Evolutionary conservation across 2,888 invertebrate genomes (phyloP).

Genomic region (Amphiduros pacificus): DNA sequence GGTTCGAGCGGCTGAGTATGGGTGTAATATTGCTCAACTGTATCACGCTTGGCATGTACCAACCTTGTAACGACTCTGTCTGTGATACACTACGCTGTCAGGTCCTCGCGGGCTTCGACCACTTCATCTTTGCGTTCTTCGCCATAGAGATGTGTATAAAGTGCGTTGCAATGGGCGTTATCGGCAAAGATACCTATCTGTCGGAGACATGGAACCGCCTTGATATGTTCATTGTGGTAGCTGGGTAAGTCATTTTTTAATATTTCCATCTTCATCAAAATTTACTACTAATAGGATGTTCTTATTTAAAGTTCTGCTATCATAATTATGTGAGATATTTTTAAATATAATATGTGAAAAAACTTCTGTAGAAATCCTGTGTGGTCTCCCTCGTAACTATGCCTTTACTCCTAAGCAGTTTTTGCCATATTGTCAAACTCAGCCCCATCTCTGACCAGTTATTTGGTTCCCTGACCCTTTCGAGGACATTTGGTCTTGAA

Average conservation of each 20-base stretch:
- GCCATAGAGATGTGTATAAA: constrained; percentile 97
- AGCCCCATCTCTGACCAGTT: too few relatives aligned
- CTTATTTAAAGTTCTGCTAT: background rate
- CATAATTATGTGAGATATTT: background rate
- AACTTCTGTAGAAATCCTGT: background rate
- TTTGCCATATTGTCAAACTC: too few relatives aligned
- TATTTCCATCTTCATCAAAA: background rate
- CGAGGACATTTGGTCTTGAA: too few relatives aligned
- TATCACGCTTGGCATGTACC: constrained; percentile 98
- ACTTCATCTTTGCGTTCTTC: constrained; percentile 98
- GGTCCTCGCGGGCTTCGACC: constrained; percentile 84
- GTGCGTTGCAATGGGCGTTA: constrained; percentile 96
- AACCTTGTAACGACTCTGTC: constrained; percentile 82
- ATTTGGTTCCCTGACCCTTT: too few relatives aligned
- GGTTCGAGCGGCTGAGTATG: constrained; percentile 99
- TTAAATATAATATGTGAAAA: background rate
- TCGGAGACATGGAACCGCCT: constrained; percentile 99
- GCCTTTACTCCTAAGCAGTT: too few relatives aligned
- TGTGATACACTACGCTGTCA: constrained; percentile 67
- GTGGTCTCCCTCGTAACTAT: too few relatives aligned
- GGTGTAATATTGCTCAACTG: constrained; percentile 97
- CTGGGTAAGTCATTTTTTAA: constrained; percentile 74
- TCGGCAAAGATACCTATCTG: constrained; percentile 85
- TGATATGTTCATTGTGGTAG: constrained; percentile 95
- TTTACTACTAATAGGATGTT: background rate